phyloP scores from a whole-genome alignment of 2,113 vertebrate genomes.

The Rhadina sibilatrix region DNA sequence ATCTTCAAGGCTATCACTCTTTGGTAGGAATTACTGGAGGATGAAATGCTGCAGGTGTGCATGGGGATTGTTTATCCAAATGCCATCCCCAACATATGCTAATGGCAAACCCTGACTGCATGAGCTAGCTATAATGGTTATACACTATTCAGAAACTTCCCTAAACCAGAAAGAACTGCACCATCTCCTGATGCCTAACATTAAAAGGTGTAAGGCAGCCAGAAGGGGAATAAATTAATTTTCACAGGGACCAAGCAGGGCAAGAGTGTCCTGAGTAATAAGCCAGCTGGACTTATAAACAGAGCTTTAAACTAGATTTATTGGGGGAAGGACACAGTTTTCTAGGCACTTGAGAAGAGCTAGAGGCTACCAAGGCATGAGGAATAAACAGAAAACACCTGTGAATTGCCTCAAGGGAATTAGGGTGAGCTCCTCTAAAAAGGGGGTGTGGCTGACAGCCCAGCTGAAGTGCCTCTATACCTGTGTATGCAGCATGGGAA shows the following conservation, averaged over 20 bases:
- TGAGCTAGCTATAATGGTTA: neutral
- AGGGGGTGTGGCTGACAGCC: neutral
- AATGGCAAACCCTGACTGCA: neutral
- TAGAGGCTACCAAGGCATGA: neutral
- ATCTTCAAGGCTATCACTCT: neutral
- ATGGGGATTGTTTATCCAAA: neutral
- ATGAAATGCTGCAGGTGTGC: neutral
- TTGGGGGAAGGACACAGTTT: neutral
- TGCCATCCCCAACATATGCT: neutral
- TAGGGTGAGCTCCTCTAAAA: neutral
- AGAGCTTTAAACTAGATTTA: neutral
- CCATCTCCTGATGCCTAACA: neutral
- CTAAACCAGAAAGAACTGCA: neutral
- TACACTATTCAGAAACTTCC: neutral
- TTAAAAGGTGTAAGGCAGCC: neutral
- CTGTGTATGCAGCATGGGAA: neutral
- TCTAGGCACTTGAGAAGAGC: neutral
- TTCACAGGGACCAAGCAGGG: neutral
- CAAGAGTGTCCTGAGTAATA: neutral
- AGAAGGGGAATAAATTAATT: neutral
- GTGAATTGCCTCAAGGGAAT: neutral
- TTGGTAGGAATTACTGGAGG: slow-evolving; percentile 1
- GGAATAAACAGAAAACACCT: neutral
- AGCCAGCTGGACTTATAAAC: neutral
- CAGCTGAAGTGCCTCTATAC: neutral